Conservation (phyloP, 1,140 invertebrate genomes). For the Apis cerana region DNA sequence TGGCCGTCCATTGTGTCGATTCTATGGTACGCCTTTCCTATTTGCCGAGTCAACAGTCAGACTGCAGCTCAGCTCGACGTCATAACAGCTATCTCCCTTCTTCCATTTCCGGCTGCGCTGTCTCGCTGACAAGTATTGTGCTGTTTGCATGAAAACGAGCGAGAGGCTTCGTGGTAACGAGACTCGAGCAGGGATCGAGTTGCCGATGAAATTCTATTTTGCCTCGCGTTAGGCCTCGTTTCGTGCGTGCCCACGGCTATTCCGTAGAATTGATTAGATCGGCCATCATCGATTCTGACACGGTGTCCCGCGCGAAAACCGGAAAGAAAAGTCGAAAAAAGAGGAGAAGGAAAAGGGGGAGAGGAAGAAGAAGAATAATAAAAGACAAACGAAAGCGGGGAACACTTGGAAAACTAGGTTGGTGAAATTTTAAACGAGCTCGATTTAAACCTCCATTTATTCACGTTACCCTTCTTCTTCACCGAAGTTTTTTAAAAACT, state of each 20-base stretch:
- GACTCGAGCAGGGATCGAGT: conserved; percentile 58
- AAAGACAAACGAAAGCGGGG: neutral
- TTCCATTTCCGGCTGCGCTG: conserved; percentile 64
- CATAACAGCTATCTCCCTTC: conserved; percentile 63
- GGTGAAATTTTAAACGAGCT: neutral
- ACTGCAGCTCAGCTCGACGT: conserved; percentile 44
- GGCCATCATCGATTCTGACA: neutral
- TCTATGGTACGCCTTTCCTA: conserved; percentile 55
- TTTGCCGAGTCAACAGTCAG: conserved; percentile 66
- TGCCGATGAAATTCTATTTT: conserved; percentile 63
- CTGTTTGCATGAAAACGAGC: conserved; percentile 65
- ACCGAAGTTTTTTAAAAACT: neutral
- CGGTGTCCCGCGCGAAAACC: neutral
- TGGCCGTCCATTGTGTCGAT: conserved; percentile 19
- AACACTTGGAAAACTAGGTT: neutral
- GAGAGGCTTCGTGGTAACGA: conserved; percentile 64
- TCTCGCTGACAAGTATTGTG: conserved; percentile 67
- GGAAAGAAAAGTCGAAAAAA: neutral
- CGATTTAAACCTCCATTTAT: neutral
- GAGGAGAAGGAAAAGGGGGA: neutral
- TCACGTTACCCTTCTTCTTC: neutral
- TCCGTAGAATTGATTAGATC: neutral
- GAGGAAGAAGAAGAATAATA: neutral
- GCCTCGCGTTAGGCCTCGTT: conserved; percentile 18
- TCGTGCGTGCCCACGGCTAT: neutral